A percentile compares a stretch with the other conserved stretches of the same genome.
phyloP scores from a whole-genome alignment of 1,140 invertebrate species.

The Danaus plexippus region DNA sequence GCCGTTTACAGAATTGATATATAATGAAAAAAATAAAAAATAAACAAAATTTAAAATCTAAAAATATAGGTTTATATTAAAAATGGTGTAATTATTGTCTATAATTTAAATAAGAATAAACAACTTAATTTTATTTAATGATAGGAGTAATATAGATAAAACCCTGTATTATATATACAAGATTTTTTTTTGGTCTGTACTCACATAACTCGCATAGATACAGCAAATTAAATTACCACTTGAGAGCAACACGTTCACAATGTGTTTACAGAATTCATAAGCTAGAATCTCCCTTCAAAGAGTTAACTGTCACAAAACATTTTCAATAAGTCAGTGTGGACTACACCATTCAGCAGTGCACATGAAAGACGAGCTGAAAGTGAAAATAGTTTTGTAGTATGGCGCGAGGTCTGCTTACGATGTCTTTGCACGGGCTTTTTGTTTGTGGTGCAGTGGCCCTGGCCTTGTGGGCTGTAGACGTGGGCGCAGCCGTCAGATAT shows the following conservation, averaged over 20 bases:
- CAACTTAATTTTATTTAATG: no score
- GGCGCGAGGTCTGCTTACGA: conserved; percentile 30
- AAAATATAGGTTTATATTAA: no score
- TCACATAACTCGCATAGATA: conserved; percentile 16
- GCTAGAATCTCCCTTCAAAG: conserved; percentile 37
- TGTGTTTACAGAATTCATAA: conserved; percentile 56
- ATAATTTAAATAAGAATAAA: conserved; percentile 9
- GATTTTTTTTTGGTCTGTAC: no score
- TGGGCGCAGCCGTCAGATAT: conserved; percentile 38
- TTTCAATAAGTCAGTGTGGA: conserved; percentile 43
- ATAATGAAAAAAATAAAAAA: no score
- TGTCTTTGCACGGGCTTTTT: conserved; percentile 48
- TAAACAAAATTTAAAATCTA: no score
- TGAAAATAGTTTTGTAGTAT: conserved; percentile 11
- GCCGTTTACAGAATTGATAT: neutral
- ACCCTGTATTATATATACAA: no score
- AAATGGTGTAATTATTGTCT: neutral
- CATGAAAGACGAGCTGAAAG: conserved; percentile 6
- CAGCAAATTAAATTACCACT: conserved; percentile 57
- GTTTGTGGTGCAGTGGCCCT: conserved; percentile 35
- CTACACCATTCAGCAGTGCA: conserved; percentile 30
- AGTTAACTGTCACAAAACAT: conserved; percentile 47
- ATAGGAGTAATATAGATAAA: no score
- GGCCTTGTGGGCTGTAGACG: conserved; percentile 48
- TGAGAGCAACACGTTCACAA: conserved; percentile 32